phyloP scores from a whole-genome alignment of 1,140 invertebrate genomes.

The Stenopsyche tienmushanensis region DNA sequence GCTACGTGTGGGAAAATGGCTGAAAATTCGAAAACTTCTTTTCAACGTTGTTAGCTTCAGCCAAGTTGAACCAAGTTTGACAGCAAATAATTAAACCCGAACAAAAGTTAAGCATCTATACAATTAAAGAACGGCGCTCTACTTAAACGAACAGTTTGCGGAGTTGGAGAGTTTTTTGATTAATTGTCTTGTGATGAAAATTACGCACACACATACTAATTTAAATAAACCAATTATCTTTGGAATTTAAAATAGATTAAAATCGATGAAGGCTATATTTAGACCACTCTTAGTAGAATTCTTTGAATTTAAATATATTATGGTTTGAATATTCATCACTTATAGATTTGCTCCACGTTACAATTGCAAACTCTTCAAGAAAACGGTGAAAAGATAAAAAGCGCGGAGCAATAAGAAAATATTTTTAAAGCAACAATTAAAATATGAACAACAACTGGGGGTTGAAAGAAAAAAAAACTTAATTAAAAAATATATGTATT shows the following conservation, averaged over 20 bases:
- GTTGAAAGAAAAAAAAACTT: too few relatives aligned
- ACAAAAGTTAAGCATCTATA: slow-evolving; percentile 32
- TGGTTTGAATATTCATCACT: too few relatives aligned
- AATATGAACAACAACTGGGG: too few relatives aligned
- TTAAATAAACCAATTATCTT: background rate
- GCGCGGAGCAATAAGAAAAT: too few relatives aligned
- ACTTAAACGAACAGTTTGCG: slow-evolving; percentile 17
- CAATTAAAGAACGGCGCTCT: slow-evolving; percentile 28
- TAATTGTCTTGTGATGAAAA: slow-evolving; percentile 23
- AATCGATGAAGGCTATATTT: background rate
- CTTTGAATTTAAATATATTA: too few relatives aligned
- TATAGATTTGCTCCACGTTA: too few relatives aligned
- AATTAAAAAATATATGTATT: too few relatives aligned
- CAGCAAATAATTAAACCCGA: slow-evolving; percentile 32
- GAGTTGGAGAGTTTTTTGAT: slow-evolving; percentile 27
- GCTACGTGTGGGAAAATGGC: background rate
- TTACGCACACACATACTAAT: slow-evolving; percentile 3
- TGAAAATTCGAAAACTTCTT: slow-evolving; percentile 17
- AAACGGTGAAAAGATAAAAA: too few relatives aligned
- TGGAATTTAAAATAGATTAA: background rate
- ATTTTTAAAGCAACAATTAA: too few relatives aligned
- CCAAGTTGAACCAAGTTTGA: slow-evolving; percentile 21
- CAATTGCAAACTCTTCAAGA: too few relatives aligned
- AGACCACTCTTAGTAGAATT: too few relatives aligned
- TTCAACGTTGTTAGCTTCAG: slow-evolving; percentile 11